These are phyloP conservation scores for Ceuthmochares aereus DNA, from an alignment of 2,113 vertebrate genomes.

Conservation along the genomic window DNA sequence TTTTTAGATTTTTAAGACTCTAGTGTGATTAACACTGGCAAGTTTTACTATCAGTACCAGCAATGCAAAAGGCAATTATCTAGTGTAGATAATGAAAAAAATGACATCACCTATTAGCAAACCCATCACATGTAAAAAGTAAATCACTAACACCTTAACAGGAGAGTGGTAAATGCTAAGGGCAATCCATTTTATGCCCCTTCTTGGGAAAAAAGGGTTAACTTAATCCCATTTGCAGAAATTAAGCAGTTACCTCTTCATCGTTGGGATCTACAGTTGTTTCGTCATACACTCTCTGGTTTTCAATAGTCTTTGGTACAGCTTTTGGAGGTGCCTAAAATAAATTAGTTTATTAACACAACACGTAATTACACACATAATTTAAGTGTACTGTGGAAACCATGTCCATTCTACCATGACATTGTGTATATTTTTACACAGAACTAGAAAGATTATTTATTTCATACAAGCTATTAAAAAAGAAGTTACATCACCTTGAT, in stretches of 20 bases:
- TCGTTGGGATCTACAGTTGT: conserved; percentile 93
- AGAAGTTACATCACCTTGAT: neutral
- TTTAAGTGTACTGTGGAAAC: neutral
- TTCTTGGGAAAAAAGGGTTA: neutral
- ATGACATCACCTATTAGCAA: neutral
- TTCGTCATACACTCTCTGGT: conserved; percentile 94
- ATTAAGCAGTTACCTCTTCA: conserved; percentile 86
- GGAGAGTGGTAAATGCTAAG: neutral
- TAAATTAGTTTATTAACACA: neutral
- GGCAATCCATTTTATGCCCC: neutral
- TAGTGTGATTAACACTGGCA: neutral
- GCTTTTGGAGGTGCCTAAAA: conserved; percentile 93
- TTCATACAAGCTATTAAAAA: neutral
- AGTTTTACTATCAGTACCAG: neutral
- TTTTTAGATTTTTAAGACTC: neutral
- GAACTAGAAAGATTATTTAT: neutral
- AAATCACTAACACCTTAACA: neutral
- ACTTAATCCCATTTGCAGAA: neutral
- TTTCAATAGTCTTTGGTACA: conserved; percentile 96
- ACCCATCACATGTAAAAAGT: neutral
- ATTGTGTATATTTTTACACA: neutral
- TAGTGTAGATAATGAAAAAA: neutral
- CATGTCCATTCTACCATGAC: accelerated
- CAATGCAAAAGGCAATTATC: neutral
- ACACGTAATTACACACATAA: neutral